phyloP scores from a whole-genome alignment of 2,888 invertebrate genomes.

The Gisinianus flammeolus region DNA sequence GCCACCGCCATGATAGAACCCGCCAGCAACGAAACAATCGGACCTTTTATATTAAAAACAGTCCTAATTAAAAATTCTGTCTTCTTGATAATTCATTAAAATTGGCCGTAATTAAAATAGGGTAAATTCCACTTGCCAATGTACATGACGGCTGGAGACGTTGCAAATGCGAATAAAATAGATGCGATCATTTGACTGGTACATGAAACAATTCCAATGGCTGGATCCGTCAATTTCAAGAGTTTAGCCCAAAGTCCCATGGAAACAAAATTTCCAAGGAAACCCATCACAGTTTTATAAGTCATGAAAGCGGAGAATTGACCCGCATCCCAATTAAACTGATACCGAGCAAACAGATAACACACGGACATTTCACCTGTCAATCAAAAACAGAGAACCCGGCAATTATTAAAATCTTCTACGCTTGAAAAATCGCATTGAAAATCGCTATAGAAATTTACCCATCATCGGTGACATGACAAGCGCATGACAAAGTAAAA shows the following conservation, averaged over 20 bases:
- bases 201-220: constrained; percentile 49
- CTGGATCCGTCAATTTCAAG: constrained; percentile 47
- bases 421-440: background rate
- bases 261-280: constrained; percentile 54
- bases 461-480: constrained; percentile 51
- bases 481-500: constrained; percentile 67
- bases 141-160: constrained; percentile 43
- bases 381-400: background rate
- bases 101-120: background rate
- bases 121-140: constrained; percentile 45
- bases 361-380: constrained; percentile 64
- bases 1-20: constrained; percentile 51
- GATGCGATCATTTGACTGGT: constrained; percentile 39
- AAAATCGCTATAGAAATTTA: constrained; percentile 16
- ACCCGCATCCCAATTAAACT: constrained; percentile 83
- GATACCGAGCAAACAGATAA: constrained; percentile 80
- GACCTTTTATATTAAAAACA: too few species aligned
- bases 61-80: background rate
- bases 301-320: constrained; percentile 49
- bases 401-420: background rate
- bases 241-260: constrained; percentile 49
- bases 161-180: constrained; percentile 42
- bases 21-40: constrained; percentile 44
- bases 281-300: constrained; percentile 53
- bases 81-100: background rate